phyloP scores from a whole-genome alignment of 2,888 invertebrate species.

The Axea sp. region DNA sequence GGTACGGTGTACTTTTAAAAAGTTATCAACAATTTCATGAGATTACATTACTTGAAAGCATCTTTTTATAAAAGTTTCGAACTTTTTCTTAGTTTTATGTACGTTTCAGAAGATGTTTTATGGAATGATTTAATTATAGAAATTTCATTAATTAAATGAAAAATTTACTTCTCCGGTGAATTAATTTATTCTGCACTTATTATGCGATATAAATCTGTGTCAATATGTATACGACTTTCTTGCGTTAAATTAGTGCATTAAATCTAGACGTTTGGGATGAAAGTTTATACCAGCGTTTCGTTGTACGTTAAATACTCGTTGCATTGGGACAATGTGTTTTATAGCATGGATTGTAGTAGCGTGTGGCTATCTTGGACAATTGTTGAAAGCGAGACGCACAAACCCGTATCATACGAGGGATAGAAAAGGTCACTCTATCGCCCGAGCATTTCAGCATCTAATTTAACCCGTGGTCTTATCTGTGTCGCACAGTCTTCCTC shows the following conservation, averaged over 20 bases:
- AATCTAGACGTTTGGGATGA: slow-evolving; percentile 7
- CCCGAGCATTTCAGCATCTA: slow-evolving; percentile 54
- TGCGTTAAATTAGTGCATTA: no score
- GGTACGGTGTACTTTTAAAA: no score
- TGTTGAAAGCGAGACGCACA: slow-evolving; percentile 45
- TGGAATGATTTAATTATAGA: slow-evolving; percentile 16
- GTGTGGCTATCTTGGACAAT: slow-evolving; percentile 57
- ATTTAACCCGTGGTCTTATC: slow-evolving; percentile 56
- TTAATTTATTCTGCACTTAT: no score
- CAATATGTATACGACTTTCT: no score
- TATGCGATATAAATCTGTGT: no score
- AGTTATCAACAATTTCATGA: slow-evolving; percentile 41
- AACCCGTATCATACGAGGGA: slow-evolving; percentile 18
- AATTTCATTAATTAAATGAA: slow-evolving; percentile 8
- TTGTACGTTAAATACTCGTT: slow-evolving; percentile 38
- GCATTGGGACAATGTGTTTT: slow-evolving; percentile 48
- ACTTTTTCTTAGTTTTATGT: slow-evolving; percentile 11
- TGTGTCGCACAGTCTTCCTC: slow-evolving; percentile 39
- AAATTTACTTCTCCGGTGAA: not conserved
- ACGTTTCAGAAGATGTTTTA: not conserved
- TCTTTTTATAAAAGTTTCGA: slow-evolving; percentile 29
- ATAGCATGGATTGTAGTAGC: slow-evolving; percentile 38
- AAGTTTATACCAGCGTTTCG: slow-evolving; percentile 24
- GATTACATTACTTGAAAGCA: slow-evolving; percentile 35
- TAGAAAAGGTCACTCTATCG: slow-evolving; percentile 43